These are phyloP conservation scores for Caretta caretta DNA, from an alignment of 2,113 vertebrate genomes.

Conservation along the genomic window DNA sequence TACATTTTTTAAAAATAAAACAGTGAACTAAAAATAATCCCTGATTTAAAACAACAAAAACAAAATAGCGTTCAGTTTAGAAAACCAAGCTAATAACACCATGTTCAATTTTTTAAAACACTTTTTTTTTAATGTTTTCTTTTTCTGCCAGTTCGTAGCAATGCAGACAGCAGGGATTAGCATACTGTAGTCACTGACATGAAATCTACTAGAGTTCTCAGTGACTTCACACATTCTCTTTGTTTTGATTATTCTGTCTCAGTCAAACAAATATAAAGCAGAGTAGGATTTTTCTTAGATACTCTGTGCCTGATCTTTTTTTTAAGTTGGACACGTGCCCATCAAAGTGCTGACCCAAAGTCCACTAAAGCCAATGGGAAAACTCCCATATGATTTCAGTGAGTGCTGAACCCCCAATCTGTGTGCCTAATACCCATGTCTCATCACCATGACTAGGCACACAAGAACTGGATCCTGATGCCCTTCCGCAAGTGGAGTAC, in stretches of 20 bases:
- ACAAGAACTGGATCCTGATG: neutral
- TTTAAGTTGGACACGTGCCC: neutral
- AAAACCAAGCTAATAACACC: neutral
- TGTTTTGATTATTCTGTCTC: neutral
- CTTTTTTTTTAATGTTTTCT: neutral
- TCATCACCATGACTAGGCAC: neutral
- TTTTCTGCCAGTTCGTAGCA: neutral
- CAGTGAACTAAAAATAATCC: too few species aligned
- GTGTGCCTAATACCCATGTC: neutral
- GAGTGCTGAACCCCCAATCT: neutral
- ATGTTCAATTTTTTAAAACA: neutral
- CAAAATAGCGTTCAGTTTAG: too few species aligned
- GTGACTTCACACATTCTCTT: neutral
- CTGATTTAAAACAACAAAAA: too few species aligned
- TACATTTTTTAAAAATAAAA: too few species aligned
- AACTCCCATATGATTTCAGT: fast-evolving
- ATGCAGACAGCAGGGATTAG: neutral
- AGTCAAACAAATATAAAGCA: neutral
- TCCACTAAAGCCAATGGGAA: neutral
- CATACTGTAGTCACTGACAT: neutral
- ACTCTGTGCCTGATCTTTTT: fast-evolving
- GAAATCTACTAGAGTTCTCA: neutral
- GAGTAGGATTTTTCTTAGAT: fast-evolving
- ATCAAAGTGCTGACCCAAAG: neutral
- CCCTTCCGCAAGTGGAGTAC: fast-evolving